Base-by-base conservation (phyloP, 2,797 vertebrate species). In the Mus minutoides region DNA sequence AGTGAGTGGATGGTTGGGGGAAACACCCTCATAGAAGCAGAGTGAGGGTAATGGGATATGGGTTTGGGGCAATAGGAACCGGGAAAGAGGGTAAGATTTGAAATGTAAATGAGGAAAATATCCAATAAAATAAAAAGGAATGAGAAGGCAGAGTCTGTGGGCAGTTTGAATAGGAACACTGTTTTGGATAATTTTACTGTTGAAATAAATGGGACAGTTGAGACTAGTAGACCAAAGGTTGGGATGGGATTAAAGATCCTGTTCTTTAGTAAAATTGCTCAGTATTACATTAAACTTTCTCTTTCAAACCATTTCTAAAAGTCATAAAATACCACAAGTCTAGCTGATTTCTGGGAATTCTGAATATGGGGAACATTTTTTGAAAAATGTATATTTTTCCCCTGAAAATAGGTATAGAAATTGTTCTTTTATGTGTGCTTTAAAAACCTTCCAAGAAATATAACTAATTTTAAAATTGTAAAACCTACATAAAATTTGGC, bases 101-200 rank as follows among this genome's bases (percentile, higher is more conserved):
- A 58, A 22, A 58, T 58, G 56, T 58, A 58, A 58, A 58, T 58
- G 56, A 58, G 22, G 56, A 58, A 58, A 58, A 58, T 58, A 58
- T 58, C 6, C 56, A 58, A 58, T 58, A 22, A 58, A 58, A 56
- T 21, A 58, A 58, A 31, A 79, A 58, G 67, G 37, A 54, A 88
- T n/a, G 54, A 92, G 37, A 58, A 76, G 16, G 29, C 9, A 26
- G 52, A 37, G 22, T 22, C 2, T 84, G 40, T 24, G 43, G 31
- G 26, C 16, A 64, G 3, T 24, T 34, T 7, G 16, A 94, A 17
- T 14, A 88, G 62, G 22, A 26, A 73, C 13, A 78, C 80, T 3
- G 83, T 79, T 79, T 60, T 90, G 71, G 54, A 95, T 49, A 90
- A 76, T 84, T 93, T 58, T 88, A 78, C 84, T 90, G 29, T 84